A percentile compares a stretch with the other conserved stretches of the same genome.
Evolutionary conservation across 2,888 invertebrate genomes (phyloP).

Genomic region (Harpagoxenus sublaevis): DNA sequence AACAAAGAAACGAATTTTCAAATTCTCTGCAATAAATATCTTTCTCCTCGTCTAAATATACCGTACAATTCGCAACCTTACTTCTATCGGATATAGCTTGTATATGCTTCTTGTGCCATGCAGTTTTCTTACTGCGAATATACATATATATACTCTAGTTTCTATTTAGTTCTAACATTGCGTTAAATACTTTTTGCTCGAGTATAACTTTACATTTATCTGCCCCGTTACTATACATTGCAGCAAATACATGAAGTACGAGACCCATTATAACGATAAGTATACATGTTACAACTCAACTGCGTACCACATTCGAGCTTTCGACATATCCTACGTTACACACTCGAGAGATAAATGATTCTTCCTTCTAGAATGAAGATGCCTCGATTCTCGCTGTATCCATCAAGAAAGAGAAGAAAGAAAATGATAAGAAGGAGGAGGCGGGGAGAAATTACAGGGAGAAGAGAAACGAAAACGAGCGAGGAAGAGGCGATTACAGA

Average conservation of each 20-base stretch:
- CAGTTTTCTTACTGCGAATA: not conserved
- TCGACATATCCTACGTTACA: not conserved
- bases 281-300: not conserved
- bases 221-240: not conserved
- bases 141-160: not conserved
- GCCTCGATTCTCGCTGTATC: not conserved
- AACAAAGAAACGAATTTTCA: not conserved
- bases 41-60: not conserved
- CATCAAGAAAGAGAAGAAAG: not conserved
- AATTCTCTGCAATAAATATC: not conserved
- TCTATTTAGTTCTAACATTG: not conserved
- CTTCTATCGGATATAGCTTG: not conserved
- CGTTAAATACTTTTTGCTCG: not conserved
- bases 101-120: not conserved
- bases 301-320: not conserved
- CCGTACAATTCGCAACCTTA: not conserved
- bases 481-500: not conserved
- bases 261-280: not conserved
- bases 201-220: not conserved
- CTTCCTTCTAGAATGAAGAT: not conserved
- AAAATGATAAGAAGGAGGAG: conserved; percentile 2
- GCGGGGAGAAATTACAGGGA: not conserved
- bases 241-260: not conserved
- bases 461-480: not conserved
- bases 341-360: not conserved